Base-by-base conservation (phyloP, 2,797 vertebrate genomes). In the Amniataba percoides region DNA sequence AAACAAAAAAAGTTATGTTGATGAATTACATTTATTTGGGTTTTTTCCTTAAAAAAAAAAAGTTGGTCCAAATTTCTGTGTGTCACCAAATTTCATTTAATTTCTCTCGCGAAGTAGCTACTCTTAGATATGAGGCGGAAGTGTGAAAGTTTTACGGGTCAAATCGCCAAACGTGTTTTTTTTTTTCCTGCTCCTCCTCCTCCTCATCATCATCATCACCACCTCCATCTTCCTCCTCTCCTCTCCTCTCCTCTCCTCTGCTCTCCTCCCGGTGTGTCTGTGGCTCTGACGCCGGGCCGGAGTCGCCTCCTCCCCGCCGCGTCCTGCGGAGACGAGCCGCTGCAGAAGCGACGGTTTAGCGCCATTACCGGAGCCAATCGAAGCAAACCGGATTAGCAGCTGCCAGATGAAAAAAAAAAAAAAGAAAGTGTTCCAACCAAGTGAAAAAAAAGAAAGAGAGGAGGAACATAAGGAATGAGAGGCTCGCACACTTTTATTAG, bases 331-430 rank as follows among this genome's bases (percentile, higher is more conserved):
- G 89, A 87, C 78, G 77, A 85, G 91, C 71, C 87, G 88, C 90
- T 82, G n/a, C 56, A 69, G 90, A 93, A 90, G 91, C 92, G 91
- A 89, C 91, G 91, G 89, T 77, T 94, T 94, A 94, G 94, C 93
- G 80, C 91, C 89, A 94, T 95, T 95, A 94, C 91, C 89, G 79
- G 87, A 83, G 85, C 89, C 89, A 85, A 94, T 95, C 95, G 95
- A 96, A 95, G 31, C 92, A 92, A 95, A 95, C 88, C 82, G 88
- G 86, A 93, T 96, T 94, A 96, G 81, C 88, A 87, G 78, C 91
- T 85, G 92, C 88, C 83, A 90, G 88, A 90, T 91, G 92, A 77
- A 76, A 31, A 31, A 31, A 31, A 5, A 31, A 31, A n/a, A 80
- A 79, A 77, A 83, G 48, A 89, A 85, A 84, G 71, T 86, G 91